These are phyloP conservation scores for Gracilinanus agilis DNA, from an alignment of 2,113 vertebrate species.

Conservation along the genomic window DNA sequence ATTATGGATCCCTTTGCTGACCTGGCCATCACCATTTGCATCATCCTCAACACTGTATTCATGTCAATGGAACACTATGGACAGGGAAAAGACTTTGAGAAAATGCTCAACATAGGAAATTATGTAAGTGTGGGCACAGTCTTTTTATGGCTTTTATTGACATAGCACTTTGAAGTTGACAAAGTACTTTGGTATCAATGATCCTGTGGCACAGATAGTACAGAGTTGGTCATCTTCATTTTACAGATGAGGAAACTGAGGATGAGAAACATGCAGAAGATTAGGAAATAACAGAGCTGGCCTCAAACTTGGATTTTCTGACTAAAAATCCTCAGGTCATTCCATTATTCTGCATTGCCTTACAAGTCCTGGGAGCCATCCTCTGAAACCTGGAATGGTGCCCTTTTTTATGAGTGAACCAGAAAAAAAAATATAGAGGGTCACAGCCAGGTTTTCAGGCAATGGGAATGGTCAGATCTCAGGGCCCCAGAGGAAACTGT, in stretches of 20 bases:
- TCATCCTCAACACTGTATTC: constrained; percentile 94
- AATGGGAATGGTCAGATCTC: neutral
- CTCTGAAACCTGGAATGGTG: neutral
- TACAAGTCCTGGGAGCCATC: neutral
- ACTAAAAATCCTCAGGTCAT: neutral
- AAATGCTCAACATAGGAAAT: constrained; percentile 88
- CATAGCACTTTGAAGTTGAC: neutral
- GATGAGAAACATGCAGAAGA: neutral
- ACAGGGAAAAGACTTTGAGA: constrained; percentile 78
- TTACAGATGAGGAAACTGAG: neutral
- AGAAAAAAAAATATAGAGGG: neutral
- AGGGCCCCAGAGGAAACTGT: neutral
- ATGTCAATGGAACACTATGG: constrained; percentile 93
- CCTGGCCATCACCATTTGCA: constrained; percentile 93
- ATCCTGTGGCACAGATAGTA: neutral
- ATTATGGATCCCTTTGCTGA: constrained; percentile 95
- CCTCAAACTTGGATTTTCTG: neutral
- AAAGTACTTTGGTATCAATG: neutral
- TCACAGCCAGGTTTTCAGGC: neutral
- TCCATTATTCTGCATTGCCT: neutral
- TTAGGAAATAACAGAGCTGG: neutral
- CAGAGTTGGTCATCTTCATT: neutral
- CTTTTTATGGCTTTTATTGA: neutral
- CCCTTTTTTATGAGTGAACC: neutral
- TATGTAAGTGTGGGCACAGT: constrained; percentile 83